Evolutionary conservation across 2,797 vertebrate species (phyloP), one percentile per base, ranked within the genome.

Genomic region (Hoplostethus mediterraneus): DNA sequence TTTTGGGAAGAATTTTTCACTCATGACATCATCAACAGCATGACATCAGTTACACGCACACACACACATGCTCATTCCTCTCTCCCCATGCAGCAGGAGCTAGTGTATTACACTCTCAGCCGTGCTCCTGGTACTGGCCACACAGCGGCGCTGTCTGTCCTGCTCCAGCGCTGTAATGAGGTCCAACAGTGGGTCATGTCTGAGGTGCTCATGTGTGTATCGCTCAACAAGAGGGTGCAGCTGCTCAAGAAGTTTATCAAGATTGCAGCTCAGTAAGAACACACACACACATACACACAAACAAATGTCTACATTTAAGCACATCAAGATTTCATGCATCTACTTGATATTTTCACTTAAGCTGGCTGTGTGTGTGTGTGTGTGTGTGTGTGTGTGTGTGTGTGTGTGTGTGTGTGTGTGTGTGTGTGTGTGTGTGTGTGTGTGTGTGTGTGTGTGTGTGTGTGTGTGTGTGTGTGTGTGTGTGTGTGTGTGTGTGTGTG

Each of bases 181-280:
- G 97, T 99, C 33, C 98, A 99, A 89, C 97, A 98, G 80, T 99
- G 98, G 98, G 98, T 99, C 21, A 97, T 97, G 94, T 98, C 98
- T 0, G 97, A 99, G 90, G 95, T 99, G 63, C 95, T 99, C 47
- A 96, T 99, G 85, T 99, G 98, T 67, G 92, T 93, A 12, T 97
- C 97, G 25, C 96, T 97, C 65, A 96, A 95, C 83, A 99, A 98
- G 87, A 94, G 98, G 16, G 97, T 98, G 1, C 98, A 99, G 88
- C 96, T 99, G 52, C 93, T 99, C 78, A 99, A 99, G 87, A 99
- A 99, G 87, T 99, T 99, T 93, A 98, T 99, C 94, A 99, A 98
- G 93, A 97, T 98, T 36, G 97, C 98, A 2, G 97, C 98, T 36
- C 97, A 99, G 98, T 99, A 94, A 96, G 97, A 94, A 94, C 36